These are phyloP conservation scores for Tiliqua scincoides DNA, from an alignment of 2,113 vertebrate genomes.

Conservation along the genomic window DNA sequence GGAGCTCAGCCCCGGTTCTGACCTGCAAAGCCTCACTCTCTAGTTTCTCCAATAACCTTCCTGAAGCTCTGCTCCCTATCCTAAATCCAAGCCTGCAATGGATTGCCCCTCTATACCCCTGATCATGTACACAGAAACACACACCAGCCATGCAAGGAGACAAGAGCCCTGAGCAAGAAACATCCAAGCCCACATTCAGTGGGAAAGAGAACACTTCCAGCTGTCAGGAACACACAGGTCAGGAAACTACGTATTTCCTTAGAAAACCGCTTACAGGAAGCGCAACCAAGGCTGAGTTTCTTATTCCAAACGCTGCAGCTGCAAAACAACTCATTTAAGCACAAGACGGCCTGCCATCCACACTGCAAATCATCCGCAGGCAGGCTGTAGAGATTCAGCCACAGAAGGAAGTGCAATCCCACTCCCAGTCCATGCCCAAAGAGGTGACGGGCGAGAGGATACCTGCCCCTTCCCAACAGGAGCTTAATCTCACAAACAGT, in stretches of 20 bases:
- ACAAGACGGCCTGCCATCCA: not conserved
- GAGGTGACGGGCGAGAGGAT: no score
- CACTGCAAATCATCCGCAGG: not conserved
- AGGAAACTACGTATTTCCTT: not conserved
- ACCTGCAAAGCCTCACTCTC: not conserved
- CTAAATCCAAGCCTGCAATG: not conserved
- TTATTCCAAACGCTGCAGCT: not conserved
- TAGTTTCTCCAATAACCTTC: not conserved
- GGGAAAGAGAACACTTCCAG: not conserved
- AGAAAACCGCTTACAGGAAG: not conserved
- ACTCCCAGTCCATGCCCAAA: not conserved
- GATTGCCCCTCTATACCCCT: no score
- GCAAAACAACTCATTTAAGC: not conserved
- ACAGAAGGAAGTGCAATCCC: not conserved
- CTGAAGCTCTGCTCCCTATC: not conserved
- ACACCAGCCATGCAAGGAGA: not conserved
- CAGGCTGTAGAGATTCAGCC: not conserved
- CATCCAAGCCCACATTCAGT: not conserved
- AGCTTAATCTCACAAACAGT: not conserved
- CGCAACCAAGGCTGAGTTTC: not conserved
- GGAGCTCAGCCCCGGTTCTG: not conserved
- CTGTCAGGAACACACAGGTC: not conserved
- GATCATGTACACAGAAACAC: not conserved
- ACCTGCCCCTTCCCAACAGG: not conserved
- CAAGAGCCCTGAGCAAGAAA: not conserved